Evolutionary conservation across 2,113 vertebrate genomes (phyloP).

Genomic region (Centropus unirufus): DNA sequence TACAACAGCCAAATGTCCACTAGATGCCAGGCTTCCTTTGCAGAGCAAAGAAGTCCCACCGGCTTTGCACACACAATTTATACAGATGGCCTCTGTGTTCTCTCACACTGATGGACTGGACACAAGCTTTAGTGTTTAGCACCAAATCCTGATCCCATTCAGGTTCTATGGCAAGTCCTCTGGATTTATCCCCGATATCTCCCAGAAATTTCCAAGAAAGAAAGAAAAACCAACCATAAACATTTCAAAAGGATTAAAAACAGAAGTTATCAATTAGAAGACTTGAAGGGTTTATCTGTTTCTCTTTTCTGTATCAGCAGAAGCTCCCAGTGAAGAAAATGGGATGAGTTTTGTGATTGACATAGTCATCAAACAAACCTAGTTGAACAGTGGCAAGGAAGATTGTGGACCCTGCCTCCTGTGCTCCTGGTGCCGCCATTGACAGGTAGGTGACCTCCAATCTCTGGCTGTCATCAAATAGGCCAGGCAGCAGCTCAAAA

Average conservation of each 20-base stretch:
- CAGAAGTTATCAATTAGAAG: background rate
- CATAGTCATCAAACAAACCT: background rate
- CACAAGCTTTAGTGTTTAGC: background rate
- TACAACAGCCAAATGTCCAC: conserved; percentile 75
- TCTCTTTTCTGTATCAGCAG: background rate
- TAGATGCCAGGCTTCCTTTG: conserved; percentile 86
- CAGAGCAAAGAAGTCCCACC: background rate
- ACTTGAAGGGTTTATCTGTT: rapidly evolving
- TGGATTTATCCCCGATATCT: background rate
- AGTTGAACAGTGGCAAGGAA: background rate
- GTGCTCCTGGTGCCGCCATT: background rate
- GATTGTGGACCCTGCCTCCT: background rate
- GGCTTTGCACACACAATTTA: background rate
- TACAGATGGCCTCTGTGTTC: background rate
- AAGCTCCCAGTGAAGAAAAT: background rate
- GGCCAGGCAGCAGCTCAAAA: conserved; percentile 23
- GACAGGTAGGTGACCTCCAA: conserved; percentile 57
- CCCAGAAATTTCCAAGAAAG: background rate
- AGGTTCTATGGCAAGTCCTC: background rate
- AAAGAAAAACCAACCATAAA: background rate
- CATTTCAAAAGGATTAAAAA: background rate
- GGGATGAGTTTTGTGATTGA: background rate
- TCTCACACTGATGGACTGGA: background rate
- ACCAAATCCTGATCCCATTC: background rate
- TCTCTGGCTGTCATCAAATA: background rate